Percentiles rank a stretch among this genome's conserved stretches.
These are phyloP conservation scores for Rhogogaster chlorosoma DNA, from an alignment of 2,888 invertebrate species.

Conservation along the genomic window DNA sequence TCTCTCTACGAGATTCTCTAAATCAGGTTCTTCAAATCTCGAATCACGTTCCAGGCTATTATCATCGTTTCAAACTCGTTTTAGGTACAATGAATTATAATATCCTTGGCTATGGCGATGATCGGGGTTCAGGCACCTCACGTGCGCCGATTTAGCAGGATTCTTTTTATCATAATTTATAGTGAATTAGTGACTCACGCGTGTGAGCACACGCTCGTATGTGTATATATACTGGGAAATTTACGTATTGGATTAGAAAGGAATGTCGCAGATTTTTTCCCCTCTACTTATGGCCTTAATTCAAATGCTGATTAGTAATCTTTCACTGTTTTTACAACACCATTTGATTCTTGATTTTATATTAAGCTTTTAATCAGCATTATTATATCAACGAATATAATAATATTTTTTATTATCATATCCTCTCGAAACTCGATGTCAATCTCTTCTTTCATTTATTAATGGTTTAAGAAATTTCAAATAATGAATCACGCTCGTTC, in stretches of 20 bases:
- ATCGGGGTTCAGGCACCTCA: constrained; percentile 6
- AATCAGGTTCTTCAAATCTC: constrained; percentile 40
- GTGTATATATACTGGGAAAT: neutral
- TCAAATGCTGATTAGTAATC: neutral
- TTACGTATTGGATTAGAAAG: constrained; percentile 21
- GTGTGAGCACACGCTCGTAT: neutral
- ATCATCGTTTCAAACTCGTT: neutral
- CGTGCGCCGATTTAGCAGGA: constrained; percentile 4
- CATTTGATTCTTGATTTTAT: neutral
- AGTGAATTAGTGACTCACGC: neutral
- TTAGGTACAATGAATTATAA: constrained; percentile 9
- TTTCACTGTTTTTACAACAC: neutral
- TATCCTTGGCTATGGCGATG: neutral
- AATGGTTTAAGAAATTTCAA: neutral
- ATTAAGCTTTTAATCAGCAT: neutral
- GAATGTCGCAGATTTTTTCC: constrained; percentile 11
- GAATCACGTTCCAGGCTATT: constrained; percentile 25
- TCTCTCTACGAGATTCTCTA: neutral
- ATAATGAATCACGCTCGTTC: constrained; percentile 20
- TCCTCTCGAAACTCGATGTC: neutral
- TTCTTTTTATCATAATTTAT: neutral
- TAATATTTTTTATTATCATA: neutral
- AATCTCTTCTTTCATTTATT: neutral
- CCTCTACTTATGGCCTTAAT: constrained; percentile 5
- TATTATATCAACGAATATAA: neutral